Base-by-base conservation (phyloP, 2,797 vertebrate species). In the Erethizon dorsatum region DNA sequence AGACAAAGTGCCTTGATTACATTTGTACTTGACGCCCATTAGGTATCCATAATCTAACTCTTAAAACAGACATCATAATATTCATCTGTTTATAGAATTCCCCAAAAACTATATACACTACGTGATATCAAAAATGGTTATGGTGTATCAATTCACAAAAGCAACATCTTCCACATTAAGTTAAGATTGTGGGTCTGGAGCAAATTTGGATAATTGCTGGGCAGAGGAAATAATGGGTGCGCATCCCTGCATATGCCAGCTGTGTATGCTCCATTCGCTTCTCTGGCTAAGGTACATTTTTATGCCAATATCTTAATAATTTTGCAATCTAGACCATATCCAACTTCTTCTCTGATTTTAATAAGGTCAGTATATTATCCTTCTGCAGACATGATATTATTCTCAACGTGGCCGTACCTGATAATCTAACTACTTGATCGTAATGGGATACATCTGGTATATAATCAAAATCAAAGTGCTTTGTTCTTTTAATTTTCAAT, bases 241-340 rank as follows among this genome's bases (percentile, higher is more conserved):
- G 24, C 6, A 61, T 7, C 33, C 54, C 45, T 85, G 10, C 31
- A 9, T 41, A 65, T 4, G 45, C 37, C 15, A 78, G 4, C 13
- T 28, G n/a, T 50, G 3, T 57, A 56, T 41, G 47, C 7, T 80
- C 56, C 56, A 54, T 84, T 80, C 71, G 20, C 47, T 56, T 50
- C 47, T 15, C 26, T 31, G 33, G 84, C 26, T 24, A n/a, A 41
- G 28, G 28, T 31, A 24, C 41, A 80, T 84, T 88, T 94, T 88
- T 69, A 71, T 59, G 6, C 41, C 63, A 93, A 61, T 82, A 90
- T 37, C 9, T 92, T 75, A 83, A 56, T 56, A 94, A 90, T 90
- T 82, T 65, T n/a, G 63, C 31, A 82, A 85, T 45, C 28, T 67
- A 67, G 15, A 18, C 7, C n/a, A 50, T 26, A 77, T 61, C 84